Evolutionary conservation across 2,888 invertebrate genomes (phyloP).

Genomic region (Coleophora deauratella): DNA sequence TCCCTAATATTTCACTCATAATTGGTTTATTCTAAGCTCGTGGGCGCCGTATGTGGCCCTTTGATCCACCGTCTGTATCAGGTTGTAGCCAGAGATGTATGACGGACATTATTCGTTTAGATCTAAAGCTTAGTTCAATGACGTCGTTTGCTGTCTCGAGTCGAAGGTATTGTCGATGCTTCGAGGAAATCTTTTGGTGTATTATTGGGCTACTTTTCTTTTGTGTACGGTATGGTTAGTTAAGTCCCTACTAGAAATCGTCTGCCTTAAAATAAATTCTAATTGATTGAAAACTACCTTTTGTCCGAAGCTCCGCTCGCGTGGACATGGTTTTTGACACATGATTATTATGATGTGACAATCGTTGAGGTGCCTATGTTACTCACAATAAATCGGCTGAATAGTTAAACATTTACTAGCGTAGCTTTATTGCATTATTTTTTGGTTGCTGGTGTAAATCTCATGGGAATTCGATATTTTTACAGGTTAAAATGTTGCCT

Average conservation of each 20-base stretch:
- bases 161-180: slow-evolving; percentile 24
- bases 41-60: slow-evolving; percentile 64
- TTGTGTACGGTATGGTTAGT: background rate
- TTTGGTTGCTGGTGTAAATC: too few relatives aligned
- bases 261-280: background rate
- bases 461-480: too few relatives aligned
- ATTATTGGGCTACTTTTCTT: background rate
- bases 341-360: too few relatives aligned
- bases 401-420: too few relatives aligned
- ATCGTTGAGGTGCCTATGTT: too few relatives aligned
- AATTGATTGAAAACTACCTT: too few relatives aligned
- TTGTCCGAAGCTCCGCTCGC: too few relatives aligned
- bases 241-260: background rate
- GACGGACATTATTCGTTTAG: slow-evolving; percentile 50
- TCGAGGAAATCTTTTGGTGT: slow-evolving; percentile 23
- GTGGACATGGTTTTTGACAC: background rate
- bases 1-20: slow-evolving; percentile 75
- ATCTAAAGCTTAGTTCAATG: slow-evolving; percentile 56
- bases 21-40: slow-evolving; percentile 73
- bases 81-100: slow-evolving; percentile 63
- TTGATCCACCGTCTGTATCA: slow-evolving; percentile 71
- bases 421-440: too few relatives aligned
- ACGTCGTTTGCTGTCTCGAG: slow-evolving; percentile 45
- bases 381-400: too few relatives aligned
- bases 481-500: too few relatives aligned